phyloP scores from a whole-genome alignment of 2,113 vertebrate genomes.

The Lonchura striata region DNA sequence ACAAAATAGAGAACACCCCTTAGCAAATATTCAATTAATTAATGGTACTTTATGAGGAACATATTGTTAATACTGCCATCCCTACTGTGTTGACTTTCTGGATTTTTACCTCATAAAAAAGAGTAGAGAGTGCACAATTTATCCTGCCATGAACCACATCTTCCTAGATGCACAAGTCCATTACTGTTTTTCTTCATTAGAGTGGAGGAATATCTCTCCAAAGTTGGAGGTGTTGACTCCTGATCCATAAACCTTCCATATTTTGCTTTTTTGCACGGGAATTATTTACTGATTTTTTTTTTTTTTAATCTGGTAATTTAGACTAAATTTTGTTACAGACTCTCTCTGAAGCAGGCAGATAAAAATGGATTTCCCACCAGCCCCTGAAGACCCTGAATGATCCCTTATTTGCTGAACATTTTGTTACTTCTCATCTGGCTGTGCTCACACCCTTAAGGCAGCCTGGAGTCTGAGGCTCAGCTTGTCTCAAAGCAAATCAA shows the following conservation, averaged over 20 bases:
- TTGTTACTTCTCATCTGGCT: background rate
- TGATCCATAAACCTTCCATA: background rate
- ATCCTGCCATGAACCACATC: background rate
- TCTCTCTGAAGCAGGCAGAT: constrained; percentile 1
- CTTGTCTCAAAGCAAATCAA: constrained; percentile 2
- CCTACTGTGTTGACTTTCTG: background rate
- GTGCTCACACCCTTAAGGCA: background rate
- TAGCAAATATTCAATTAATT: background rate
- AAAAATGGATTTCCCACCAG: background rate
- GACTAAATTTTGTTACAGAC: background rate
- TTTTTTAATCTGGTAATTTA: background rate
- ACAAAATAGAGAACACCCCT: background rate
- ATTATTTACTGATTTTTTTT: background rate
- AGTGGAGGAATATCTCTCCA: background rate
- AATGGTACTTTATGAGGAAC: background rate
- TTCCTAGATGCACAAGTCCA: background rate
- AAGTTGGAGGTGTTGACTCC: background rate
- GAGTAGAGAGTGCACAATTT: background rate
- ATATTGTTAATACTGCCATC: background rate
- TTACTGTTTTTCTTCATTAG: background rate
- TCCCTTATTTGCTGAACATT: background rate
- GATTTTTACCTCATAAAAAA: background rate
- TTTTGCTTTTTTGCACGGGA: background rate
- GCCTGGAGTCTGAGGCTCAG: background rate
- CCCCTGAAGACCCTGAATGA: background rate